phyloP scores from a whole-genome alignment of 2,888 invertebrate species.

The Rotaria sp. region DNA sequence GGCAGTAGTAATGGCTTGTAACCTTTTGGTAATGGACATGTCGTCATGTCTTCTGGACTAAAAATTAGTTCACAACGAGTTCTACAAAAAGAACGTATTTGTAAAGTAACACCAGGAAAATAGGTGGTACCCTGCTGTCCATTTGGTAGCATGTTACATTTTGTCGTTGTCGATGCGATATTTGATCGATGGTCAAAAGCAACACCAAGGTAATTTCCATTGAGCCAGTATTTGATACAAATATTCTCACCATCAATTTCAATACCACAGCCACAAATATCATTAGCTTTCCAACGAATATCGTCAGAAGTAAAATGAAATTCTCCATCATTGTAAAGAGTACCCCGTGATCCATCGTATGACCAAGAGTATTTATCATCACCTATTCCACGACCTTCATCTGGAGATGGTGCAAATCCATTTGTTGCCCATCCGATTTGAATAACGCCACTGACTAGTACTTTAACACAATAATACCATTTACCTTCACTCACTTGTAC shows the following conservation, averaged over 20 bases:
- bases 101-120: not conserved
- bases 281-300: not conserved
- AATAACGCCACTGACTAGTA: not conserved
- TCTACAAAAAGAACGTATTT: not conserved
- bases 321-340: not conserved
- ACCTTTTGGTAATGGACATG: not conserved
- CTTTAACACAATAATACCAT: slow-evolving; percentile 1
- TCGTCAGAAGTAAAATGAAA: not conserved
- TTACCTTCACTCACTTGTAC: not conserved
- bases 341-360: not conserved
- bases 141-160: not conserved
- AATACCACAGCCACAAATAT: slow-evolving; percentile 13
- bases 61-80: not conserved
- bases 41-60: not conserved
- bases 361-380: slow-evolving; percentile 11
- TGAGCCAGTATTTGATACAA: not conserved
- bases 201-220: not conserved
- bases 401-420: not conserved
- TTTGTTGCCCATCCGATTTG: not conserved
- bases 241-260: not conserved
- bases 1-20: not conserved
- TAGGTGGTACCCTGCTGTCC: not conserved
- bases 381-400: not conserved
- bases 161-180: too few species aligned
- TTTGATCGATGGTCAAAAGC: not conserved